Conservation (phyloP, 2,888 invertebrate species). For the Scaptomyza caliginosa region DNA sequence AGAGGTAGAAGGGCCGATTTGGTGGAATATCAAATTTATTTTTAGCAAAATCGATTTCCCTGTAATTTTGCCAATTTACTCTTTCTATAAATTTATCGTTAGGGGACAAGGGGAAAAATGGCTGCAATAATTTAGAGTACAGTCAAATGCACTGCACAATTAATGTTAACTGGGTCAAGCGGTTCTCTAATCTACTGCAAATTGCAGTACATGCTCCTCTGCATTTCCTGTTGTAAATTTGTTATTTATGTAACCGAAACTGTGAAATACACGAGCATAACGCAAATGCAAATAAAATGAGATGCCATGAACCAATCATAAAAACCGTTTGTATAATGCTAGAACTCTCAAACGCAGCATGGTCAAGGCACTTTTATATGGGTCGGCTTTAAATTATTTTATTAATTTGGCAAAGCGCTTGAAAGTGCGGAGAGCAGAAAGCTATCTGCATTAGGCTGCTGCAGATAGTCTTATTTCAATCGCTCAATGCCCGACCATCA, state of each 20-base stretch:
- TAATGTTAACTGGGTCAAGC: no score
- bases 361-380: neutral
- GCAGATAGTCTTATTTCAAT: constrained; percentile 66
- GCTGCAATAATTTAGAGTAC: constrained; percentile 17
- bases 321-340: constrained; percentile 1
- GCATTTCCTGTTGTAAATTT: constrained; percentile 7
- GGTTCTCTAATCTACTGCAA: constrained; percentile 11
- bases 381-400: constrained; percentile 12
- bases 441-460: constrained; percentile 4
- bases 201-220: no score
- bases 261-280: constrained; percentile 13
- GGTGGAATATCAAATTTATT: no score
- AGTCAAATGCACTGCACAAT: constrained; percentile 36
- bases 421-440: neutral
- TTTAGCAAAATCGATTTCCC: neutral
- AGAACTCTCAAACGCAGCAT: neutral
- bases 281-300: neutral
- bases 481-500: constrained; percentile 54
- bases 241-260: constrained; percentile 53
- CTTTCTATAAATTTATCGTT: constrained; percentile 2
- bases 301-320: neutral
- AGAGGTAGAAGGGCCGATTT: no score
- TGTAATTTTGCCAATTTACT: neutral
- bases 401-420: constrained; percentile 18
- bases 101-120: no score